Evolutionary conservation across 2,797 vertebrate genomes (phyloP), one percentile per base, ranked within the genome.

Genomic region (Myiotriccus ornatus): DNA sequence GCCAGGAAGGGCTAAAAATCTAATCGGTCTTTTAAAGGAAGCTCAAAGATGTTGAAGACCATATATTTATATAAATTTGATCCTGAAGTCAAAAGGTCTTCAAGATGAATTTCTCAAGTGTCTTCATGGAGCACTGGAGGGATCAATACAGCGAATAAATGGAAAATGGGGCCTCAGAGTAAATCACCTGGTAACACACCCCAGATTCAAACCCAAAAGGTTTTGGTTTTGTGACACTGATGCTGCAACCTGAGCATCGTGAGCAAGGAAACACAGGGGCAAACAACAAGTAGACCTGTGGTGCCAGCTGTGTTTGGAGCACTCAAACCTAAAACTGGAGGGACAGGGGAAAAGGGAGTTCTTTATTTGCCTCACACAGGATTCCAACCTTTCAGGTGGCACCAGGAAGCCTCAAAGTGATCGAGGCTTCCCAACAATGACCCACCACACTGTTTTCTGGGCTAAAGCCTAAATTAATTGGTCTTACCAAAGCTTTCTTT

Each of bases 241-340:
- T 49, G 57, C 49, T 64, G 62, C 84, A 79, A 4, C 20, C 53
- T 30, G 39, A 79, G 52, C 53, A n/a, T 2, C 59, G 50, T 2
- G 15, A 44, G 10, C 21, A 44, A 37, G 28, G 24, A 71, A 84
- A 37, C 3, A 6, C 30, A 14, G 1, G 9, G 76, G 64, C 47
- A 80, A 77, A 7, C 9, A 27, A 53, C 0, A 4, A 8, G 8
- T 0, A 46, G 47, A 27, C 35, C 21, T 56, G 32, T 1, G 11
- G 52, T 20, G 43, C 27, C 30, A 37, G 50, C 1, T 49, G 57
- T 3, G 7, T 17, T 75, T 46, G 35, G 37, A 53, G 57, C 46
- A 34, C 46, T 34, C n/a, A 47, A 47, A 73, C 4, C 37, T 14
- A 4, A 41, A 46, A 2, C 12, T 11, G 21, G 22, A 30, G 8